Conservation (phyloP, 2,888 invertebrate species). For the Micoletzkya japonica region DNA sequence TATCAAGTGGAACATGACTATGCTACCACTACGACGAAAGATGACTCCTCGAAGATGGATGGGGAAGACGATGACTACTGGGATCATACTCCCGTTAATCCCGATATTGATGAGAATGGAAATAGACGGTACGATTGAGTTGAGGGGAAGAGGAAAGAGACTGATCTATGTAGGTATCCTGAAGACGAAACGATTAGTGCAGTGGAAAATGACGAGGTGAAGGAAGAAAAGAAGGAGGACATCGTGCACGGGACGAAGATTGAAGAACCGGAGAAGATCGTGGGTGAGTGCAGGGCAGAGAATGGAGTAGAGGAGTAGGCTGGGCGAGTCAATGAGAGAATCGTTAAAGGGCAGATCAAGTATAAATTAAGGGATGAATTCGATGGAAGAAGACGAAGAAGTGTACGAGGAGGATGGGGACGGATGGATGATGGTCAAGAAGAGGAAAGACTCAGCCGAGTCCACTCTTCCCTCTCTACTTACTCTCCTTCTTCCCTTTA, state of each 20-base stretch:
- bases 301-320: not conserved
- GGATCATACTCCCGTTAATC: conserved; percentile 27
- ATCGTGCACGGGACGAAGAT: conserved; percentile 22
- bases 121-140: conserved; percentile 8
- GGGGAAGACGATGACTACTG: conserved; percentile 29
- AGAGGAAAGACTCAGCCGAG: no score
- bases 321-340: not conserved
- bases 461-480: no score
- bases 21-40: conserved; percentile 9
- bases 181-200: not conserved
- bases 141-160: not conserved
- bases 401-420: conserved; percentile 23
- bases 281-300: conserved; percentile 4
- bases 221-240: conserved; percentile 4
- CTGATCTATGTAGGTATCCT: not conserved
- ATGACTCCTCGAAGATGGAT: conserved; percentile 15
- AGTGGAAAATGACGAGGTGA: not conserved
- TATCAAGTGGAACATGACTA: conserved; percentile 24
- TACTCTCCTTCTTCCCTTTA: no score
- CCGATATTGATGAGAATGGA: conserved; percentile 22
- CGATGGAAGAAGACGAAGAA: conserved; percentile 9
- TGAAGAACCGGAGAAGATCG: not conserved
- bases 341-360: not conserved
- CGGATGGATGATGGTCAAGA: conserved; percentile 31
- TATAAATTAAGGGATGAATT: not conserved